Conservation (phyloP, 2,797 vertebrate genomes). For the Ptychobarbus kaznakovi region DNA sequence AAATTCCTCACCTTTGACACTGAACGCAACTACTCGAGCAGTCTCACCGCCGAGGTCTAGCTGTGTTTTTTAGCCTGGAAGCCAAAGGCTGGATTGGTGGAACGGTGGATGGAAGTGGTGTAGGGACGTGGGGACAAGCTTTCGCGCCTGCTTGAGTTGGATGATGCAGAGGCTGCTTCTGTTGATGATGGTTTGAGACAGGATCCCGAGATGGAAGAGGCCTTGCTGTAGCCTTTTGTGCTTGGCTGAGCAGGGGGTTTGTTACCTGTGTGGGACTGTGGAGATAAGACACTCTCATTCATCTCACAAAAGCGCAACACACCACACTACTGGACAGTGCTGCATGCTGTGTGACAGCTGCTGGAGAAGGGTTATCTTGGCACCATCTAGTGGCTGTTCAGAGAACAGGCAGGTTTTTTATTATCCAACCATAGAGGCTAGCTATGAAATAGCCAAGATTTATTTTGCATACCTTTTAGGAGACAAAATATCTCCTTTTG, state of each 20-base stretch:
- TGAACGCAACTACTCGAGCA: not conserved
- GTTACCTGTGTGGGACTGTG: conserved; percentile 67
- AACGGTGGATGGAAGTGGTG: conserved; percentile 63
- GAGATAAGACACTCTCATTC: conserved; percentile 68
- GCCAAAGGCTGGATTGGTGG: conserved; percentile 61
- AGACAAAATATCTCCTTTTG: not conserved
- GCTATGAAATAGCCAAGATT: not conserved
- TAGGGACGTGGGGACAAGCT: conserved; percentile 23
- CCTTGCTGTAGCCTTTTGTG: conserved; percentile 64
- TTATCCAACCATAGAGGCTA: not conserved
- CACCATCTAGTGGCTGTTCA: conserved; percentile 80
- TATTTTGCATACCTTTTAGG: conserved; percentile 3
- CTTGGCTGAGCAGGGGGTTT: conserved; percentile 65
- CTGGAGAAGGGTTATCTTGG: conserved; percentile 70
- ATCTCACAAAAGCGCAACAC: conserved; percentile 68
- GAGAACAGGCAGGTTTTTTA: not conserved
- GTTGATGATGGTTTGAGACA: conserved; percentile 58
- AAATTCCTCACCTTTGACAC: conserved; percentile 71
- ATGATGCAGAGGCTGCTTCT: conserved; percentile 30
- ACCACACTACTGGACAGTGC: conserved; percentile 37
- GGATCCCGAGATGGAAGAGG: conserved; percentile 28
- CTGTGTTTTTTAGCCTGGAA: conserved; percentile 70
- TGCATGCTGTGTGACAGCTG: conserved; percentile 40
- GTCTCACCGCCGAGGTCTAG: conserved; percentile 51
- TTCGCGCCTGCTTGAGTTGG: conserved; percentile 63